These are phyloP conservation scores for Empidonax alnorum DNA, from an alignment of 2,113 vertebrate genomes.

Conservation along the genomic window DNA sequence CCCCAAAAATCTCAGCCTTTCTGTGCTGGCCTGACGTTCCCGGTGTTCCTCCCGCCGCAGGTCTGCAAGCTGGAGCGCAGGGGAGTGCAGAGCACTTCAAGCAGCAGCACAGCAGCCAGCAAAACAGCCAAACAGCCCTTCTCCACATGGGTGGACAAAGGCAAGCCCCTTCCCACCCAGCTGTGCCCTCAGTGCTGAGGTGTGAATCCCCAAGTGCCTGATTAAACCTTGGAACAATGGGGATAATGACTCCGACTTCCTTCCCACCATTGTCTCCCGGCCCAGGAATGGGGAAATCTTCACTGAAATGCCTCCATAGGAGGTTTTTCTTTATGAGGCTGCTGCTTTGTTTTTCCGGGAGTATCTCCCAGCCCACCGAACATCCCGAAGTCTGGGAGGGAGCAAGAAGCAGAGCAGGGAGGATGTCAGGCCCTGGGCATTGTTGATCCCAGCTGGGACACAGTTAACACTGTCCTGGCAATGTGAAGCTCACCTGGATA, in stretches of 20 bases:
- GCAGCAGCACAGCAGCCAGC: not conserved
- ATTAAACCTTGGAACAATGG: conserved; percentile 14
- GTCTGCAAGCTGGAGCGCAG: not conserved
- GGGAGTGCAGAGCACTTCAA: not conserved
- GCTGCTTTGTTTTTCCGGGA: not conserved
- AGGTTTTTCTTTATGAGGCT: not conserved
- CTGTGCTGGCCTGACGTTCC: not conserved
- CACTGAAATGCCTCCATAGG: not conserved
- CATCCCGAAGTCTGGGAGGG: not conserved
- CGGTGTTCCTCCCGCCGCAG: accelerated
- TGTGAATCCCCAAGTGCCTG: not conserved
- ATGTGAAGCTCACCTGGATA: not conserved
- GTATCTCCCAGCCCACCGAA: not conserved
- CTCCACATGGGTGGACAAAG: not conserved
- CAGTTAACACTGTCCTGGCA: accelerated
- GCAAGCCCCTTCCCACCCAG: not conserved
- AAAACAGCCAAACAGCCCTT: not conserved
- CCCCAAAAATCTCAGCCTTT: not conserved
- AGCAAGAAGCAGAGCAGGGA: not conserved
- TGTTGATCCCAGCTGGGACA: not conserved
- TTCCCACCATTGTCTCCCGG: conserved; percentile 64
- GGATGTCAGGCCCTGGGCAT: not conserved
- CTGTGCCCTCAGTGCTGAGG: conserved; percentile 13
- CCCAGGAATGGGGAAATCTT: conserved; percentile 10
- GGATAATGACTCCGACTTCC: conserved; percentile 38